phyloP scores from a whole-genome alignment of 2,797 vertebrate species.

The Melanotaenia maccullochi region DNA sequence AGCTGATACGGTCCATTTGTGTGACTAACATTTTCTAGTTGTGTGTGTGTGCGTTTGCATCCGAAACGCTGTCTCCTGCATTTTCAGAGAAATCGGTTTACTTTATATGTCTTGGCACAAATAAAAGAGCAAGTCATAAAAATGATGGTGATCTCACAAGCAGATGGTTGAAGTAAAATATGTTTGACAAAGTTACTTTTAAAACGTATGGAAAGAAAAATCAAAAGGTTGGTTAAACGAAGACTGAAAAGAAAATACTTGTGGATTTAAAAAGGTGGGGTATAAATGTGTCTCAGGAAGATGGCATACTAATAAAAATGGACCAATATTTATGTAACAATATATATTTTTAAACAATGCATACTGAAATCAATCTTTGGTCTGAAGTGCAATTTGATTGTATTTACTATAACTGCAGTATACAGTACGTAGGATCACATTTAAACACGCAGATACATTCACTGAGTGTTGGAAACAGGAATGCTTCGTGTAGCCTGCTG shows the following conservation, averaged over 20 bases:
- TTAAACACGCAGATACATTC: slow-evolving; percentile 23
- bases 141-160: slow-evolving; percentile 36
- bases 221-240: slow-evolving; percentile 12
- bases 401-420: slow-evolving; percentile 25
- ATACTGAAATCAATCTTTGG: slow-evolving; percentile 55
- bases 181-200: slow-evolving; percentile 32
- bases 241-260: slow-evolving; percentile 1
- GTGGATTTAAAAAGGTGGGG: background rate
- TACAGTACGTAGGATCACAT: slow-evolving; percentile 17
- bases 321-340: slow-evolving; percentile 75
- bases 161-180: slow-evolving; percentile 51
- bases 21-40: slow-evolving; percentile 12
- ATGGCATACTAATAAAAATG: slow-evolving; percentile 50
- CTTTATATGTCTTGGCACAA: slow-evolving; percentile 35
- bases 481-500: slow-evolving; percentile 4
- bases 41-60: slow-evolving; percentile 4
- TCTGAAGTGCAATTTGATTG: slow-evolving; percentile 62
- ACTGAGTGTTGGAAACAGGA: background rate
- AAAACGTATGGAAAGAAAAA: slow-evolving; percentile 28
- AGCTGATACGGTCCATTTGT: slow-evolving; percentile 18
- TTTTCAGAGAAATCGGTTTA: slow-evolving; percentile 45
- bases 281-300: slow-evolving; percentile 68
- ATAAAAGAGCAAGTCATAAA: slow-evolving; percentile 41
- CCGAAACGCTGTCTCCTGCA: background rate
- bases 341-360: slow-evolving; percentile 60